A percentile compares a stretch with the other conserved stretches of the same genome.
These are phyloP conservation scores for Ammodytes marinus DNA, from an alignment of 2,113 vertebrate genomes.

Conservation along the genomic window DNA sequence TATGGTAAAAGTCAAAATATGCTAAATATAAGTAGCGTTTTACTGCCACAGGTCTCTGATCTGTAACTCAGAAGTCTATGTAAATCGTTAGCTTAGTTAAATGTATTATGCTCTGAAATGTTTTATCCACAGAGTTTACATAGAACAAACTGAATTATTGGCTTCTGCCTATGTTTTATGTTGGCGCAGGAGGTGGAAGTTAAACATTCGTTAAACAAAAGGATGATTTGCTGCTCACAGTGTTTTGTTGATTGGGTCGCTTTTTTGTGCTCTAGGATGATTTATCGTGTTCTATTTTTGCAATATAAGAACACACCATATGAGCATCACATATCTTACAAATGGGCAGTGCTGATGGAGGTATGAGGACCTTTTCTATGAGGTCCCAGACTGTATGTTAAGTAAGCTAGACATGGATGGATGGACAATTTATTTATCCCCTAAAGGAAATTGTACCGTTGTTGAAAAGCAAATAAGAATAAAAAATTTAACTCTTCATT, in stretches of 20 bases:
- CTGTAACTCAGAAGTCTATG: background rate
- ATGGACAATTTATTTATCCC: too few relatives aligned
- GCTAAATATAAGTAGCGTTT: constrained; percentile 14
- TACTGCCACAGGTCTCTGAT: background rate
- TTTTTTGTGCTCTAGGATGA: too few relatives aligned
- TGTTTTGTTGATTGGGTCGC: background rate
- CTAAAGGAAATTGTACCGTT: too few relatives aligned
- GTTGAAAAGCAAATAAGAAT: too few relatives aligned
- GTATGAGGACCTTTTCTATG: too few relatives aligned
- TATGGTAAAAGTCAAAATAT: background rate
- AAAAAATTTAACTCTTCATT: too few relatives aligned
- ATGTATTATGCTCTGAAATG: background rate
- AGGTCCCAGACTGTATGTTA: background rate
- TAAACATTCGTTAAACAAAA: too few relatives aligned
- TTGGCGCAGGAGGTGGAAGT: background rate
- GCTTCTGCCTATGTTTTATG: constrained; percentile 4
- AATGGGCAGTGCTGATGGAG: background rate
- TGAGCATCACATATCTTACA: background rate
- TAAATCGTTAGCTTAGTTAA: background rate
- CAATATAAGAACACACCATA: background rate
- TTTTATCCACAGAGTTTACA: background rate
- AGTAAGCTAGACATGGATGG: too few relatives aligned
- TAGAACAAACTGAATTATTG: background rate
- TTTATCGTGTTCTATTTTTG: too few relatives aligned
- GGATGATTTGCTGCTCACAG: background rate